Conservation (phyloP, 2,113 vertebrate species). For the Nerophis ophidion region DNA sequence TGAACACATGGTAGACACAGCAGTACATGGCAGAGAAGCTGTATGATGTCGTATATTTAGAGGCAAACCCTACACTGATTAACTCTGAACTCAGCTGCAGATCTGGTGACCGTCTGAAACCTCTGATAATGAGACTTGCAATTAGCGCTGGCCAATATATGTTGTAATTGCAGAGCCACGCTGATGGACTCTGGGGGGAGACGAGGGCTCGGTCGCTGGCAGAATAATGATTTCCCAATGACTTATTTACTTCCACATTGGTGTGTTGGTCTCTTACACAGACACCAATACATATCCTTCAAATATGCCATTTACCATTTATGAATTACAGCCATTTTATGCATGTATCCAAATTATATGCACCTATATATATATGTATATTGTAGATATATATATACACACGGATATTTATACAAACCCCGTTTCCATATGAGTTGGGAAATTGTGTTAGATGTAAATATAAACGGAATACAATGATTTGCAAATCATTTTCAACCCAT, state of each 20-base stretch:
- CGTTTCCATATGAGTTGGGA: no score
- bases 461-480: no score
- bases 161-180: constrained; percentile 63
- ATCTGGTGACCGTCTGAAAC: constrained; percentile 41
- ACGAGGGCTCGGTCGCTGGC: constrained; percentile 51
- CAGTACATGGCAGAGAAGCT: background rate
- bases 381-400: no score
- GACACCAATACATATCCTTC: constrained; percentile 28
- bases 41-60: background rate
- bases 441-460: no score
- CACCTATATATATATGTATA: no score
- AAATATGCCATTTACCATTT: background rate
- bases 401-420: no score
- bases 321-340: no score
- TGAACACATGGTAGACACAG: no score
- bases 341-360: no score
- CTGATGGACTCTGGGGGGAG: constrained; percentile 52
- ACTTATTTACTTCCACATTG: constrained; percentile 60
- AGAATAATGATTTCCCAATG: constrained; percentile 72
- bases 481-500: no score
- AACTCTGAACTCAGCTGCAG: constrained; percentile 30
- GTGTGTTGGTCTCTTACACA: constrained; percentile 48
- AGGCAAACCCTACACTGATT: constrained; percentile 4
- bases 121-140: constrained; percentile 58
- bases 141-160: constrained; percentile 69